These are phyloP conservation scores for Pyrgilauda ruficollis DNA, from an alignment of 2,113 vertebrate genomes.

Conservation along the genomic window DNA sequence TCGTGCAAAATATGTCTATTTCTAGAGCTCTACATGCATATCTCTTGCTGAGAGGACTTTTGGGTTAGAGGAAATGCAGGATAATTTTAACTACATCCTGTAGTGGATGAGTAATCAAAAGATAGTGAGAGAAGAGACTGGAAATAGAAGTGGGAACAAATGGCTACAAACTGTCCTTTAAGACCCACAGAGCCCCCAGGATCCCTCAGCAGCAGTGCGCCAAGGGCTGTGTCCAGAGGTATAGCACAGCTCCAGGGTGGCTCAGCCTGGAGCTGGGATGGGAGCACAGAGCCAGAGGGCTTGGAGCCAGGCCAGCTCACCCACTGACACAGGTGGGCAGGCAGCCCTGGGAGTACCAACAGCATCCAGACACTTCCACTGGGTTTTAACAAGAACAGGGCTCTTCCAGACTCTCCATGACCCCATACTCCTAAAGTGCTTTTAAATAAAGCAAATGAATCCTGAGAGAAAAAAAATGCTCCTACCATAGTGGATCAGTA, in stretches of 20 bases:
- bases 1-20: neutral
- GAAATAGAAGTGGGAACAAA: neutral
- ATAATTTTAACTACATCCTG: neutral
- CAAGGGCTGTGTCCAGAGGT: neutral
- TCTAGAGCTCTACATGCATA: neutral
- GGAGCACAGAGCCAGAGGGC: fast-evolving
- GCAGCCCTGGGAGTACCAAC: fast-evolving
- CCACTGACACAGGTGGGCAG: neutral
- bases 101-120: neutral
- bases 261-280: neutral
- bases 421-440: neutral
- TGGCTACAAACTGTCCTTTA: neutral
- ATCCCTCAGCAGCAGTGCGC: fast-evolving
- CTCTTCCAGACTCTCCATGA: neutral
- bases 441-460: neutral
- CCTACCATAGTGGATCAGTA: neutral
- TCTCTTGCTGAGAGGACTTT: neutral
- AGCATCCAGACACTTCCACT: neutral
- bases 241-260: neutral
- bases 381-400: neutral
- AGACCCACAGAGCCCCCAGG: too few species aligned
- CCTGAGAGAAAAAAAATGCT: neutral
- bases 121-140: neutral
- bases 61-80: neutral
- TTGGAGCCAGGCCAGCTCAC: neutral